Evolutionary conservation across 1,140 invertebrate genomes (phyloP), one percentile per base, ranked within the genome.

Genomic region (Drosophila azteca): DNA sequence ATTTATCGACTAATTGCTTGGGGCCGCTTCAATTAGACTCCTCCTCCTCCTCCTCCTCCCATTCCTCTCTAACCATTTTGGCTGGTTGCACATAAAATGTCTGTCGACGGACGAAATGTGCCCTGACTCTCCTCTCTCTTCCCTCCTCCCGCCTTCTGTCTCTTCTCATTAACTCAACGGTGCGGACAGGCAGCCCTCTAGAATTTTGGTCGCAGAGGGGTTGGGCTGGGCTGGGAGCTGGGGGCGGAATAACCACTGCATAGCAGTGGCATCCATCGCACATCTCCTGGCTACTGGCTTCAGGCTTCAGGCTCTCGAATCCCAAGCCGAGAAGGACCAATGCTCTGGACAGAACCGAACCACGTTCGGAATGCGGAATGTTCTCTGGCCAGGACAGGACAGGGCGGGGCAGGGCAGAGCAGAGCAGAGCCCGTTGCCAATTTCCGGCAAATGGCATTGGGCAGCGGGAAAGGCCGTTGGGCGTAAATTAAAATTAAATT

Each of bases 401-500:
- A 1, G 6, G 7, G 26, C 7, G 3, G 5, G 4, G 6, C 26
- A 1, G 26, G 5, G 26, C 26, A 29, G 26, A 29, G 26, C 0
- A 29, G 31, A 9, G 31, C 31, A 65, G 71, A 75, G 80, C 77
- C 4, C 81, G 67, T 87, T 85, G 78, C 82, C 82, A 87, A 87
- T 87, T 87, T 87, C 82, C 82, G 82, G 66, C 62, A 65, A 82
- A 74, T 64, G 72, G 63, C 63, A 66, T 20, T 43, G 49, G 63
- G 54, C 35, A 64, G 64, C 66, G 26, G 31, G 9, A 24, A 31
- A 45, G 43, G 82, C 69, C 78, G 69, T 78, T 87, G 78, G 82
- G 78, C 82, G 83, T 88, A 87, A 87, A 87, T 87, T 87, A 82
- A 87, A 87, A 87, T 87, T 87, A 87, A 87, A 87, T 88, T 87